Base-by-base conservation (phyloP, 2,888 invertebrate species). In the Aphodius granarius region DNA sequence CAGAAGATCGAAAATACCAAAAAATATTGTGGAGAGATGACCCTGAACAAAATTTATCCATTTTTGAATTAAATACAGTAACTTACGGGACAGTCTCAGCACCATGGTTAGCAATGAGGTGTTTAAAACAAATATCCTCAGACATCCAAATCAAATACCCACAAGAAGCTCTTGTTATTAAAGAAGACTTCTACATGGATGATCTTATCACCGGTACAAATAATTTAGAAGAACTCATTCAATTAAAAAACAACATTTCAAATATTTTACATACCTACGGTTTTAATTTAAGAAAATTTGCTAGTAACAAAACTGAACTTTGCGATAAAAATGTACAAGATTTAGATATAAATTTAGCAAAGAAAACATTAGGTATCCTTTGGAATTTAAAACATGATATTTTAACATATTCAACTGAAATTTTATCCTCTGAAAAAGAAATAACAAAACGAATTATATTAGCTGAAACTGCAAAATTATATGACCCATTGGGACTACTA, bases 151-250 rank as follows among this genome's bases (percentile, higher is more conserved):
- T 22, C 4, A 63, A 17, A 0, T 73, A 19, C 22, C 76, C 63
- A 2, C 2, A n/a, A 17, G 68, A 19, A 76, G 62, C 76, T 18
- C 5, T 18, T 6, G 63, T 73, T 1, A 73, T 73, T 5, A 18
- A 16, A 6, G n/a, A 73, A 20, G 73, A 73, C 23, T 76, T 73
- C 22, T 73, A 76, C 65, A 71, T 76, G 13, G 76, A 73, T 18
- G 72, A 75, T 17, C 63, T 73, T 15, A 71, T 78, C 6, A 71
- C 70, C 0, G 75, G 75, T 19, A 22, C 72, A 0, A 63, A 73
- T 4, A 63, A 23, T 18, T n/a, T 72, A 1, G 63, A 63, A 9
- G 18, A 0, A 2, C 5, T 18, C 6, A 43, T 17, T 9, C 2
- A 15, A 63, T 20, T 62, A 4, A 72, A 43, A 62, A 16, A 18